Evolutionary conservation across 2,888 invertebrate genomes (phyloP), one percentile per base, ranked within the genome.

Genomic region (Habrosyne pyritoides): DNA sequence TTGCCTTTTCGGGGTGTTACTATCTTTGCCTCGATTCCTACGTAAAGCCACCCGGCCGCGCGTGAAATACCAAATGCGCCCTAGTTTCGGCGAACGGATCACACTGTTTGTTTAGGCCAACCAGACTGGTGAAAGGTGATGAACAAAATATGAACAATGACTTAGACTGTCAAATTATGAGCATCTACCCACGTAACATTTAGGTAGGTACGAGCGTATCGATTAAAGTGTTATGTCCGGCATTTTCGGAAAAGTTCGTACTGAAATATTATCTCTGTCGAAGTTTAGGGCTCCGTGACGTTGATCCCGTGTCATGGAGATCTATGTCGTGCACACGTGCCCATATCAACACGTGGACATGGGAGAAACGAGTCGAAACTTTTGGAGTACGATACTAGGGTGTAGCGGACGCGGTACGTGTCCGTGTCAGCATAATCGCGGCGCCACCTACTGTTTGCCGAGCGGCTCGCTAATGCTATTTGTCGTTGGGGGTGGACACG

Each of bases 1-100:
- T 91, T 89, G 87, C 86, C 86, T 90, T 91, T 89, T 86, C 75
- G 77, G 86, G 83, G 84, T 81, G 84, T 85, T 86, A 87, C 84
- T 88, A 89, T 89, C 88, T 87, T 77, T 86, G 83, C 83, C 81
- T 84, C 89, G 81, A 88, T 88, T 89, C 85, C 82, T 84, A 84
- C 84, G 87, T 80, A 89, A 89, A 89, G 86, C 85, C 82, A 78
- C 77, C 81, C 83, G 79, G 81, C 82, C 89, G 87, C 89, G 88
- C 87, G 87, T 89, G 86, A 88, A 91, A 92, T 91, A 91, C 91
- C 88, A 92, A 93, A 85, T 89, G 86, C 87, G 93, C 83, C 92
- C 89, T 81, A 86, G 87, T 93, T 92, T 87, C 85, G 80, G 71
- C 74, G 82, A 83, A 84, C 84, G 87, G 87, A 84, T 87, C 88